Percentiles rank a stretch among this genome's conserved stretches.
Conservation (phyloP, 2,113 vertebrate genomes). For the Chiloscyllium plagiosum region DNA sequence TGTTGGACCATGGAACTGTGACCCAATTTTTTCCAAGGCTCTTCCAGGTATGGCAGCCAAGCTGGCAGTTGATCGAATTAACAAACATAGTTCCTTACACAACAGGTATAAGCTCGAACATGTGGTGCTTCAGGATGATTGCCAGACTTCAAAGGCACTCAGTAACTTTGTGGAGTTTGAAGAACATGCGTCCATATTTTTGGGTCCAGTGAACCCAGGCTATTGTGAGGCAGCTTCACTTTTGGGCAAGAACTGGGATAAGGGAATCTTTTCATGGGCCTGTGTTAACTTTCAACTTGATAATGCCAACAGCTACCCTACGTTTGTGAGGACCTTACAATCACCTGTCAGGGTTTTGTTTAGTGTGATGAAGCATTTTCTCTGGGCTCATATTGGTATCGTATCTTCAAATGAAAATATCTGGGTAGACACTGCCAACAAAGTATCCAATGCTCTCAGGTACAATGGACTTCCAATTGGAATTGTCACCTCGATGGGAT, state of each 20-base stretch:
- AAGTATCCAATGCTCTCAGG: slow-evolving; percentile 63
- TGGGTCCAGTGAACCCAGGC: slow-evolving; percentile 76
- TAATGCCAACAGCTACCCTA: slow-evolving; percentile 53
- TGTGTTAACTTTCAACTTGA: slow-evolving; percentile 74
- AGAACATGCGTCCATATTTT: slow-evolving; percentile 62
- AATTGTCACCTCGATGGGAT: slow-evolving; percentile 57
- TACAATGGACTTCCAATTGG: slow-evolving; percentile 64
- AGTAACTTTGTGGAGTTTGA: slow-evolving; percentile 61
- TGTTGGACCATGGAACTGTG: slow-evolving; percentile 79
- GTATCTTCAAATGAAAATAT: slow-evolving; percentile 75
- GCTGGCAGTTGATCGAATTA: slow-evolving; percentile 70
- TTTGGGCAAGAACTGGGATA: slow-evolving; percentile 73
- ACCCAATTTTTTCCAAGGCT: slow-evolving; percentile 70
- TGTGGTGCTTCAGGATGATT: slow-evolving; percentile 71
- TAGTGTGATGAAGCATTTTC: slow-evolving; percentile 72
- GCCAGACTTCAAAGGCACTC: slow-evolving; percentile 71
- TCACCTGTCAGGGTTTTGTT: slow-evolving; percentile 65
- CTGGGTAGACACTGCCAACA: slow-evolving; percentile 70
- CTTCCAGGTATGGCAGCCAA: slow-evolving; percentile 64
- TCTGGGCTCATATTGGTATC: slow-evolving; percentile 75
- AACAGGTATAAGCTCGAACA: slow-evolving; percentile 65
- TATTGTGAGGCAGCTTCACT: slow-evolving; percentile 72
- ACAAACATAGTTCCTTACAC: slow-evolving; percentile 60
- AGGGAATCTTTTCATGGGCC: slow-evolving; percentile 76
- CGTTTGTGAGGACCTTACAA: slow-evolving; percentile 65